Base-by-base conservation (phyloP, 2,797 vertebrate genomes). In the Alectoris magna region DNA sequence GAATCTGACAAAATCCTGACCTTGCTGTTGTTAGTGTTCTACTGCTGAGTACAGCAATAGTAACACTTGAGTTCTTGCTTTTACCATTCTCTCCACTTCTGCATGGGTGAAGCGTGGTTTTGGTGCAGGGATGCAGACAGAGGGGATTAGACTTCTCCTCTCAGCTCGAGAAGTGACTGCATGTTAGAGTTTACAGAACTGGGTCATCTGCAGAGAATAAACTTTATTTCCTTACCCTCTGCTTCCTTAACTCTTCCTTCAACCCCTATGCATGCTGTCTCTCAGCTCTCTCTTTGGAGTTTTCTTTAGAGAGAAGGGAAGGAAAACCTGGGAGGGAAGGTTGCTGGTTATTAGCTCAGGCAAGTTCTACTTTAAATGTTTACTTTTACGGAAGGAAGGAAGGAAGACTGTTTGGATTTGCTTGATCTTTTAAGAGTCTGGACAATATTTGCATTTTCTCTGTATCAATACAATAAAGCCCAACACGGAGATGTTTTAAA, bases 351-450 rank as follows among this genome's bases (percentile, higher is more conserved):
- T 72, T 92, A 91, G 75, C 67, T 79, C 85, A 74, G 70, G 43
- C 53, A 70, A 31, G 44, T 88, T 95, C 71, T 82, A 60, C 51
- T 80, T 93, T 92, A 75, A 69, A 83, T 92, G 85, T 94, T 95
- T 95, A 93, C 93, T 82, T 96, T 94, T 89, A 63, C 48, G 85
- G 60, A 93, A 92, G 94, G 91, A 95, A 93, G 82, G 83, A 95
- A 93, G 69, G 82, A 85, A 89, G 84, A 79, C 82, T 96, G 91
- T 94, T 92, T 95, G 89, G 75, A 91, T 94, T 91, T 86, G 69
- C 74, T 87, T 62, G 58, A 34, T 79, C 80, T 94, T 84, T 88
- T 74, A 82, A 94, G 88, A 31, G 23, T 87, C 86, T 94, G 88
- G 95, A 87, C 77, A 94, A 76, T 88, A 91, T 90, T 94, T 96